These are phyloP conservation scores for Mythimna vitellina DNA, from an alignment of 2,888 invertebrate species.

Conservation along the genomic window DNA sequence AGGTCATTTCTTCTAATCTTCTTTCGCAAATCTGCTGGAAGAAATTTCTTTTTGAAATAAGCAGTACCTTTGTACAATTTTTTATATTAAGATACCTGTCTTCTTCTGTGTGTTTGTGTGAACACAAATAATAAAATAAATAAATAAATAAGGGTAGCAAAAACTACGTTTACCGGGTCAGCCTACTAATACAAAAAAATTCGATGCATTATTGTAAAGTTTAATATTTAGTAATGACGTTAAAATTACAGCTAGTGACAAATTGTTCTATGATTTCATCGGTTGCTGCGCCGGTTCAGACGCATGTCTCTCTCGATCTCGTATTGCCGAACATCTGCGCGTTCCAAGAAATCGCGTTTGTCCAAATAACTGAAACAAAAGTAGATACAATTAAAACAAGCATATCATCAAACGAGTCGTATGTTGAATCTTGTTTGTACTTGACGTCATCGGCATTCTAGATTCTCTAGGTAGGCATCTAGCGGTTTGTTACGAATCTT, in stretches of 20 bases:
- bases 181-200: no score
- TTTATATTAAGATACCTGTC: no score
- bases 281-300: conserved; percentile 91
- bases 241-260: conserved; percentile 6
- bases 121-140: no score
- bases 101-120: no score
- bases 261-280: conserved; percentile 73
- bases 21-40: no score
- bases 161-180: no score
- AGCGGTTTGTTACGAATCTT: neutral
- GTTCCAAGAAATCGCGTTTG: conserved; percentile 96
- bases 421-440: conserved; percentile 4
- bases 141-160: no score
- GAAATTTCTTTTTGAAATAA: no score
- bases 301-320: conserved; percentile 97
- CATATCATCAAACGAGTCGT: conserved; percentile 5
- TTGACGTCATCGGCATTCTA: conserved; percentile 21
- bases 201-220: neutral
- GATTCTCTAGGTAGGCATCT: neutral
- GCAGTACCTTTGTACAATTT: no score
- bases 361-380: conserved; percentile 94
- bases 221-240: conserved; percentile 36
- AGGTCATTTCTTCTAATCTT: no score
- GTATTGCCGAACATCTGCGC: conserved; percentile 97
- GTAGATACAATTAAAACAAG: conserved; percentile 12